These are phyloP conservation scores for Dinomys branickii DNA, from an alignment of 2,113 vertebrate species.

Conservation along the genomic window DNA sequence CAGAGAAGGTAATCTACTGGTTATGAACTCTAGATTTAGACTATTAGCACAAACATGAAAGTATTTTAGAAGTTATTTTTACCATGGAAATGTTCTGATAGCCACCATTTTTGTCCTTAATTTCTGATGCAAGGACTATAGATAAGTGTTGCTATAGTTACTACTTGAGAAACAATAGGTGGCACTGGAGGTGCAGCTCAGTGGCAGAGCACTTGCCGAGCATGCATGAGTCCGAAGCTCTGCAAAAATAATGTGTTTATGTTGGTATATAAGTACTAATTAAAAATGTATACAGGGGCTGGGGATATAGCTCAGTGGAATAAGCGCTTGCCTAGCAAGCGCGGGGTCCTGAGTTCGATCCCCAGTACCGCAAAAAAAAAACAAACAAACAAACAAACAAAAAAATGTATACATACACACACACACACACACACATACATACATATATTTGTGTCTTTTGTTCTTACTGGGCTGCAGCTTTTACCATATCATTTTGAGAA, in stretches of 20 bases:
- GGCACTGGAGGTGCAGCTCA: background rate
- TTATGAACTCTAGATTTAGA: background rate
- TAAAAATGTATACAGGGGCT: too few species aligned
- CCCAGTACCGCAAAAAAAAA: too few species aligned
- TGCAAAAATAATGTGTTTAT: background rate
- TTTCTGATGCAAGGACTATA: background rate
- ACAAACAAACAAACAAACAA: too few species aligned
- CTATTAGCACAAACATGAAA: constrained; percentile 19
- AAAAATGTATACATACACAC: too few species aligned
- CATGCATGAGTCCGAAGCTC: background rate
- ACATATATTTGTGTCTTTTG: background rate
- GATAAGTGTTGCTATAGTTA: background rate
- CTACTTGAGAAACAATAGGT: constrained; percentile 14
- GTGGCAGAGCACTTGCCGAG: background rate
- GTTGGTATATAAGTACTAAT: constrained; percentile 32
- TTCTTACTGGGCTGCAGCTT: background rate
- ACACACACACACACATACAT: too few species aligned
- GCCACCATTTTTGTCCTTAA: constrained; percentile 12
- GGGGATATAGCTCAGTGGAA: too few species aligned
- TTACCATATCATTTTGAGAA: constrained; percentile 21
- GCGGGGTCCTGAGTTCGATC: too few species aligned
- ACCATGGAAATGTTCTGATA: background rate
- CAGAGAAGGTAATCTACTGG: constrained; percentile 89
- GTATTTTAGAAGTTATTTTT: constrained; percentile 41
- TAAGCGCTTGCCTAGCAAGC: too few species aligned